Evolutionary conservation across 2,113 vertebrate genomes (phyloP).

Genomic region (Echinops telfairi): DNA sequence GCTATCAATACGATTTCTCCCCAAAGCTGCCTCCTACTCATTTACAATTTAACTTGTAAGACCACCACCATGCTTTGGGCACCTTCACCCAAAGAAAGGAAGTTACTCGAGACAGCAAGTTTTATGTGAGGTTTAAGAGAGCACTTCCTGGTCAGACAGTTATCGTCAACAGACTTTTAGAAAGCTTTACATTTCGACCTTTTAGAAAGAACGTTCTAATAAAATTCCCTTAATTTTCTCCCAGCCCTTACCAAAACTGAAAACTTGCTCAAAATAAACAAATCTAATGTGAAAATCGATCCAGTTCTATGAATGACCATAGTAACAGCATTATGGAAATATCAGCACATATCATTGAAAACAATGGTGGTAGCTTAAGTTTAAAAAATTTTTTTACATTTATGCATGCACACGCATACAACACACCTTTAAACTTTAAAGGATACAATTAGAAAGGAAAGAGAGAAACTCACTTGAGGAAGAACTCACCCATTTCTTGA

Average conservation of each 20-base stretch:
- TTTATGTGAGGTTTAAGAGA: conserved; percentile 84
- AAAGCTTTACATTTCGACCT: conserved; percentile 61
- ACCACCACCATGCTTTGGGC: conserved; percentile 51
- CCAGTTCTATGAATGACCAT: neutral
- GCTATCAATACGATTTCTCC: neutral
- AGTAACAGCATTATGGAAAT: neutral
- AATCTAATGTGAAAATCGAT: conserved; percentile 7
- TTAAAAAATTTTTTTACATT: conserved; percentile 3
- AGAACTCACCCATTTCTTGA: conserved; percentile 71
- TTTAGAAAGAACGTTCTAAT: conserved; percentile 54
- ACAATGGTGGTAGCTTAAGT: neutral
- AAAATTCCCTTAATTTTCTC: neutral
- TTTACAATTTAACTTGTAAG: conserved; percentile 48
- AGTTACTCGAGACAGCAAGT: conserved; percentile 84
- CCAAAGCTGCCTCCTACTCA: conserved; percentile 36
- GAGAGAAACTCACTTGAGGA: neutral
- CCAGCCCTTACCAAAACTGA: conserved; percentile 9
- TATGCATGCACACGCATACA: neutral
- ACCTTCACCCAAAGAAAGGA: conserved; percentile 78
- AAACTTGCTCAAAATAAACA: conserved; percentile 35
- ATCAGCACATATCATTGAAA: neutral
- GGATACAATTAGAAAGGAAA: conserved; percentile 10
- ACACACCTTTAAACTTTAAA: neutral
- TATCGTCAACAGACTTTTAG: conserved; percentile 77
- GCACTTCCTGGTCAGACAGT: conserved; percentile 82